Percentiles rank a stretch among this genome's conserved stretches.
These are phyloP conservation scores for Platysteira castanea DNA, from an alignment of 2,113 vertebrate genomes.

Conservation along the genomic window DNA sequence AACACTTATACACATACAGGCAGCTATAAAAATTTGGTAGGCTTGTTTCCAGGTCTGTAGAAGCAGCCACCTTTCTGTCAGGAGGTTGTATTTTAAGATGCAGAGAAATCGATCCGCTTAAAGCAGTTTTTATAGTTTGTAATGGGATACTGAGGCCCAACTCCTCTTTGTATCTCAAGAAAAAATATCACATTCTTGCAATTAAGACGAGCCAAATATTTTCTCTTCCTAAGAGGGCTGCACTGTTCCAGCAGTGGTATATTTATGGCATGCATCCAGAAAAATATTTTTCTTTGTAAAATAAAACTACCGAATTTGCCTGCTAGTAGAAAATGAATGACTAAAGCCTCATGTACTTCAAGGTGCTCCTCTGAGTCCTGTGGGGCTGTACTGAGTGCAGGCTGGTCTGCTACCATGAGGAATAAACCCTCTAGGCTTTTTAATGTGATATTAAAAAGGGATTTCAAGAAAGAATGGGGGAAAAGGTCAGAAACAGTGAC, in stretches of 20 bases:
- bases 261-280: background rate
- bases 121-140: background rate
- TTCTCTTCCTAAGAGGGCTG: background rate
- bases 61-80: background rate
- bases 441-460: background rate
- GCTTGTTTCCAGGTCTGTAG: background rate
- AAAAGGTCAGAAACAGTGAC: background rate
- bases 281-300: background rate
- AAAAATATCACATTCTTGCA: background rate
- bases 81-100: background rate
- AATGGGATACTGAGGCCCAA: background rate
- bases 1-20: background rate
- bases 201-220: background rate
- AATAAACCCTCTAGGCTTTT: background rate
- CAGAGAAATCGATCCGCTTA: background rate
- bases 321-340: background rate
- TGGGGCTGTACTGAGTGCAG: background rate
- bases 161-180: background rate
- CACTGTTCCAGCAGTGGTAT: background rate
- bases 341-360: background rate
- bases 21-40: background rate
- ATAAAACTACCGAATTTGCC: background rate
- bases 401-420: background rate
- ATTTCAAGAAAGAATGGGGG: background rate
- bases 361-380: background rate